Conservation (phyloP, 2,113 vertebrate species). For the Percina caprodes region DNA sequence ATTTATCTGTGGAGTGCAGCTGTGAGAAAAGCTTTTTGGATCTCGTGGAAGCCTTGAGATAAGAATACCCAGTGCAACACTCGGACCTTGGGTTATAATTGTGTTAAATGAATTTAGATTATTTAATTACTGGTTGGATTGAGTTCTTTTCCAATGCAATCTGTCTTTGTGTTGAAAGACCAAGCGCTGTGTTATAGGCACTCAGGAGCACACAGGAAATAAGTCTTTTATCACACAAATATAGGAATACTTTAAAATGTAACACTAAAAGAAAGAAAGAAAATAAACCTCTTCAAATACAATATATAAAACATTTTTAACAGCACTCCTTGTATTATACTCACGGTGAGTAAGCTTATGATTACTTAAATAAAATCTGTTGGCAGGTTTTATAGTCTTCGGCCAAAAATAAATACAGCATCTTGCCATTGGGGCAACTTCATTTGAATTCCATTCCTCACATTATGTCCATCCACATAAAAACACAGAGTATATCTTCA, state of each 20-base stretch:
- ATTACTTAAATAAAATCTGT: constrained; percentile 7
- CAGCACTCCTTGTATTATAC: background rate
- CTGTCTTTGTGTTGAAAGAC: constrained; percentile 14
- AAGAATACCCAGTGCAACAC: constrained; percentile 32
- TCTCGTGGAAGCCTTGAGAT: constrained; percentile 46
- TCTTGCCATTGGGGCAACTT: background rate
- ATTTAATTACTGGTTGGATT: constrained; percentile 21
- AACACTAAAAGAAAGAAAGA: background rate
- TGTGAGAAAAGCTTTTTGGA: constrained; percentile 51
- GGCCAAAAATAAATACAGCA: background rate
- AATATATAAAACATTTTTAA: background rate
- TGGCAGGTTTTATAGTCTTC: constrained; percentile 17
- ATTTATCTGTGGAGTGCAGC: constrained; percentile 49
- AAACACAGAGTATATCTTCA: constrained; percentile 6
- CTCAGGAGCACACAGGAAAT: background rate
- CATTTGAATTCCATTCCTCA: constrained; percentile 30
- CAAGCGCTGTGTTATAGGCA: background rate
- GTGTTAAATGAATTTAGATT: constrained; percentile 34
- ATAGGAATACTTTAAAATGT: background rate
- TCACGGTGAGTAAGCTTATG: background rate
- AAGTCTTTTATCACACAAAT: constrained; percentile 12
- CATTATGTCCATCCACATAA: background rate
- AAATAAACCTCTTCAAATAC: background rate
- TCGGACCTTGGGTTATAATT: constrained; percentile 45
- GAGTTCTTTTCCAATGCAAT: constrained; percentile 5